Evolutionary conservation across 2,113 vertebrate genomes (phyloP), one percentile per base, ranked within the genome.

Genomic region (Elephas maximus): DNA sequence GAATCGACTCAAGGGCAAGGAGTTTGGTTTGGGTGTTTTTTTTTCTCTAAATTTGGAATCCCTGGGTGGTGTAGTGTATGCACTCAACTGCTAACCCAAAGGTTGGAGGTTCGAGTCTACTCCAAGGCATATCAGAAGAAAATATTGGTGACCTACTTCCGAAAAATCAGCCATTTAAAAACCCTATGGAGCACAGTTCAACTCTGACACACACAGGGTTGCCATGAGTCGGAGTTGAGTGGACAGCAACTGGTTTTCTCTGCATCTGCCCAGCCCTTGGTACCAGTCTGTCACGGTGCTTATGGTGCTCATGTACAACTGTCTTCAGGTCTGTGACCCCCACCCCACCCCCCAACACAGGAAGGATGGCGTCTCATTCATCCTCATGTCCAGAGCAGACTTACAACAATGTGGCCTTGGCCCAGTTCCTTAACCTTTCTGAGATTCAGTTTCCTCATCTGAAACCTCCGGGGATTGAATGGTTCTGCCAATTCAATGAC

Each of bases 261-360:
- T 62, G 82, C 2, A 0, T n/a, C 30, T 0, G 6, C 45, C 30
- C 8, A 51, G 90, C 24, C 24, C 24, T 41, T 24, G 12, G 1
- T n/a, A 6, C 14, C 21, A 26, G 26, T 63, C n/a, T 30, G 71
- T 51, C 62, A 2, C 23, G 1, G 20, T 21, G 20, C 33, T 44
- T 26, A 30, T 20, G 2, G 7, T 21, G 20, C 5, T 2, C 24
- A 51, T 37, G 44, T 28, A 4, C n/a, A 1, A 8, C 24, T 10
- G 9, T 12, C 45, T 53, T n/a, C 23, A 4, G 1, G 14, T 20
- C n/a, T 63, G 62, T 14, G 33, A 17, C 44, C 28, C 3, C 37
- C 67, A 60, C 26, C 2, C 0, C 0, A 4, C 6, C 69, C 10
- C 6, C 20, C 45, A 82, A 2, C 53, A 4, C 0, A 0, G 17